Conservation (phyloP, 2,797 vertebrate species). For the Sarcophilus harrisii region DNA sequence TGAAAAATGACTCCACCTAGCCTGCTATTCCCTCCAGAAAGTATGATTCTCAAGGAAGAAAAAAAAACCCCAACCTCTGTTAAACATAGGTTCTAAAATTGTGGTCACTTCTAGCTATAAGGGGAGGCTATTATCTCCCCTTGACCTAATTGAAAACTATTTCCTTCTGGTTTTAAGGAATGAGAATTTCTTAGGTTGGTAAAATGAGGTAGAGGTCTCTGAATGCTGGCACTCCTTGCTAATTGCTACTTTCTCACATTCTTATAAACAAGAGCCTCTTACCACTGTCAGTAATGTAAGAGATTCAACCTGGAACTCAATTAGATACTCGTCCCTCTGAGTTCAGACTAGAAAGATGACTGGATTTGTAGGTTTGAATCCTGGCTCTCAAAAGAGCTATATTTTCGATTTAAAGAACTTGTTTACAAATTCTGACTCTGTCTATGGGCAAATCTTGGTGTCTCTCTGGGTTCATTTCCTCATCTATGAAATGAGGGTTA, state of each 20-base stretch:
- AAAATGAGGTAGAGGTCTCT: background rate
- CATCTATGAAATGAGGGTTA: background rate
- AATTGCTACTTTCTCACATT: background rate
- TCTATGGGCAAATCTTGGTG: background rate
- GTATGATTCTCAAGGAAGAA: conserved; percentile 2
- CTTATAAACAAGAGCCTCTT: background rate
- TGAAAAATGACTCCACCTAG: background rate
- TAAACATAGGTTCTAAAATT: background rate
- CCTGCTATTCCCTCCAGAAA: background rate
- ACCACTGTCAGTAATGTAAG: background rate
- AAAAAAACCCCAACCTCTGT: background rate
- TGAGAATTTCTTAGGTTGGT: background rate
- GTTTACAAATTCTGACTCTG: background rate
- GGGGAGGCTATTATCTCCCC: background rate
- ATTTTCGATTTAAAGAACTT: background rate
- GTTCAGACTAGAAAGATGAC: background rate
- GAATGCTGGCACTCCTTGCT: background rate
- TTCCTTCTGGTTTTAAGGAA: background rate
- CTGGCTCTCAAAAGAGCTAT: background rate
- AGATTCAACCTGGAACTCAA: background rate
- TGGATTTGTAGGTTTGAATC: background rate
- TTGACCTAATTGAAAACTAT: background rate
- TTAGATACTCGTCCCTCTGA: background rate
- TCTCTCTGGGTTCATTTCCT: background rate
- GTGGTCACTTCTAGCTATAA: background rate